Conservation (phyloP, 2,113 vertebrate genomes). For the Cyprinodon brontotheroides region DNA sequence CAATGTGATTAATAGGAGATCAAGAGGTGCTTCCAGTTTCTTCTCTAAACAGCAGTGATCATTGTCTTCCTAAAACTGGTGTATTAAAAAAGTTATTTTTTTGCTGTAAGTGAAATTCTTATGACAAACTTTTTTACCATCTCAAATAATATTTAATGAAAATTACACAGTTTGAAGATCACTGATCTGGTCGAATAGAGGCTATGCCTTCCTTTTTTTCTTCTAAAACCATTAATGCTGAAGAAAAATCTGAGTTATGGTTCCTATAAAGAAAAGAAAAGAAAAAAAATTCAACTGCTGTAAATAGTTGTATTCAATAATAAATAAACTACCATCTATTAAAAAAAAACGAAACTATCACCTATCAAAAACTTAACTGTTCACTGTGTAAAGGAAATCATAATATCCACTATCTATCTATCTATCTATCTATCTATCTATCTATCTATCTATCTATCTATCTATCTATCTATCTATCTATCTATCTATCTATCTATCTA, state of each 20-base stretch:
- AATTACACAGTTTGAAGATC: slow-evolving; percentile 2
- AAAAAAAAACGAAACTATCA: too few relatives aligned
- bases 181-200: neutral
- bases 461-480: too few relatives aligned
- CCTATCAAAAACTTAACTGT: too few relatives aligned
- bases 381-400: too few relatives aligned
- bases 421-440: too few relatives aligned
- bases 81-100: slow-evolving; percentile 40
- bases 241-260: neutral
- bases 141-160: neutral
- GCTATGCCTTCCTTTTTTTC: neutral
- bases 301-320: too few relatives aligned
- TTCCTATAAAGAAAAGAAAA: neutral
- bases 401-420: too few relatives aligned
- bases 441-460: too few relatives aligned
- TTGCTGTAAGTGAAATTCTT: slow-evolving; percentile 9
- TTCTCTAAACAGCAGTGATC: slow-evolving; percentile 55
- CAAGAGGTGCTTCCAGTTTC: slow-evolving; percentile 52
- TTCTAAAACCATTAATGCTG: neutral
- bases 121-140: neutral
- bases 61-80: slow-evolving; percentile 43
- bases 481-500: too few relatives aligned
- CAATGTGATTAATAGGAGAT: slow-evolving; percentile 75
- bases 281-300: too few relatives aligned
- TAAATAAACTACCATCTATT: too few relatives aligned